These are phyloP conservation scores for Meloidogyne floridensis DNA, from an alignment of 1,140 invertebrate species.

Conservation along the genomic window DNA sequence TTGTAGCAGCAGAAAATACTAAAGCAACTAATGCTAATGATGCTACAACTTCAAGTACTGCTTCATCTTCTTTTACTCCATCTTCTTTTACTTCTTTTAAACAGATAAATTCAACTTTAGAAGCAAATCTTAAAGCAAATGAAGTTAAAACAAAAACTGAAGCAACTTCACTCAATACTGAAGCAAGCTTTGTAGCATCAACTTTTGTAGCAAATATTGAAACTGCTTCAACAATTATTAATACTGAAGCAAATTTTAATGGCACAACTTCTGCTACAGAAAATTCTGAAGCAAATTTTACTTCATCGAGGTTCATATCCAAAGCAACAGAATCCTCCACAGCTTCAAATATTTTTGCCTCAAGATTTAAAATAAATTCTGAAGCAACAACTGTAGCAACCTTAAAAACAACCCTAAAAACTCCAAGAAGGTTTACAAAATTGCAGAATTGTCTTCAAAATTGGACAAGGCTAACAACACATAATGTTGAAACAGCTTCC, in stretches of 20 bases:
- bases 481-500: background rate
- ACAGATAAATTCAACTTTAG: no score
- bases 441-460: background rate
- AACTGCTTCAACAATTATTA: background rate
- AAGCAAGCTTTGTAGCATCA: background rate
- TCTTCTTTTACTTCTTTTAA: background rate
- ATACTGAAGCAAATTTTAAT: background rate
- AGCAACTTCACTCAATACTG: background rate
- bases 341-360: background rate
- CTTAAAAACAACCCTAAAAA: background rate
- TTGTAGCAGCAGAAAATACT: background rate
- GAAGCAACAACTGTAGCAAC: background rate
- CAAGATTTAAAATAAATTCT: background rate
- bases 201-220: background rate
- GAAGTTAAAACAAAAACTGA: background rate
- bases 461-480: background rate
- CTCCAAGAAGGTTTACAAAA: background rate
- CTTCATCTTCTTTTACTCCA: background rate
- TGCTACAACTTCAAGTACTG: conserved; percentile 1
- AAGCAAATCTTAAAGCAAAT: background rate
- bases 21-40: background rate
- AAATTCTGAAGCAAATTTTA: background rate
- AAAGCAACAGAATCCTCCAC: no score
- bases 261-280: background rate
- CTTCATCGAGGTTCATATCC: background rate